Conservation (phyloP, 2,113 vertebrate genomes). For the Apeltes quadracus region DNA sequence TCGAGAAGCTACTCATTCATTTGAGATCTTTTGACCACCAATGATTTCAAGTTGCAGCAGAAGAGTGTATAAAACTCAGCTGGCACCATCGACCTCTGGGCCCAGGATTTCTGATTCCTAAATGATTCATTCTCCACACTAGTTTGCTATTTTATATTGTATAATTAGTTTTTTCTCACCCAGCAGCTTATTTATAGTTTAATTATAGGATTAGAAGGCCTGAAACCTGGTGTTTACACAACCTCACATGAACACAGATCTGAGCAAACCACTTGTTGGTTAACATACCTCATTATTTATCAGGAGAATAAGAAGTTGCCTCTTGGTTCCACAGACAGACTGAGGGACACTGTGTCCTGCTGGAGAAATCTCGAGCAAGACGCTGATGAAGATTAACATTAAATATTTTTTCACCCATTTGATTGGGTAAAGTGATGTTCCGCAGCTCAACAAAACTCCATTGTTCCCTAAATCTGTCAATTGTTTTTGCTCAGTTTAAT, state of each 20-base stretch:
- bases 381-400: constrained; percentile 7
- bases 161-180: constrained; percentile 42
- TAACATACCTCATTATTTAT: constrained; percentile 19
- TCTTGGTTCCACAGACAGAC: not conserved
- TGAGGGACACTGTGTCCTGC: not conserved
- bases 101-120: constrained; percentile 48
- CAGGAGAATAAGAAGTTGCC: not conserved
- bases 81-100: no score
- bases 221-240: constrained; percentile 32
- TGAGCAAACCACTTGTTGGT: constrained; percentile 6
- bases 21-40: no score
- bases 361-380: constrained; percentile 24
- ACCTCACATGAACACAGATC: not conserved
- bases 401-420: constrained; percentile 1
- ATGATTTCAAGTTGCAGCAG: no score
- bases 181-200: constrained; percentile 27
- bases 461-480: not conserved
- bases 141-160: constrained; percentile 42
- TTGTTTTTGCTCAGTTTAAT: constrained; percentile 4
- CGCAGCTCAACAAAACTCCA: not conserved
- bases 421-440: not conserved
- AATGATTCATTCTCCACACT: constrained; percentile 61
- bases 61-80: no score
- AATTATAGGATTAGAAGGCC: constrained; percentile 34
- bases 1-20: no score